Percentiles rank a stretch among this genome's conserved stretches.
These are phyloP conservation scores for Tachuris rubrigastra DNA, from an alignment of 2,113 vertebrate species.

Conservation along the genomic window DNA sequence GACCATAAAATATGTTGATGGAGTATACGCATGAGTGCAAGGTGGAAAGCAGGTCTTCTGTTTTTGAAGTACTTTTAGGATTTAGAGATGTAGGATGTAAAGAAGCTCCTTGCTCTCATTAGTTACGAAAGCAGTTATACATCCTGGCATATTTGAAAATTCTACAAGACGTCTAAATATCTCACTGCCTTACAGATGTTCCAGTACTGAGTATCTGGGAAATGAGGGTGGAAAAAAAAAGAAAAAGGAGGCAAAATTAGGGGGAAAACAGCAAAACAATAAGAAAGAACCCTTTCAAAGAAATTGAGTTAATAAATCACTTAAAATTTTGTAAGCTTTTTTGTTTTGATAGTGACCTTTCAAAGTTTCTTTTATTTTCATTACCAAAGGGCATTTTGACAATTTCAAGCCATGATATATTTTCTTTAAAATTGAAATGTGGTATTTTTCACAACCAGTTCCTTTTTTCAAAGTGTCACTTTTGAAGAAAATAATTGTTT, in stretches of 20 bases:
- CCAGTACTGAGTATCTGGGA: not conserved
- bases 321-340: not conserved
- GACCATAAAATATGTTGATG: constrained; percentile 36
- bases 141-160: not conserved
- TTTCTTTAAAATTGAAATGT: not conserved
- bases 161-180: not conserved
- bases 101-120: not conserved
- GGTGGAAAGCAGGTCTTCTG: not conserved
- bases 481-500: not conserved
- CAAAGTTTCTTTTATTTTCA: constrained; percentile 16
- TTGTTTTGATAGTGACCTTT: constrained; percentile 37
- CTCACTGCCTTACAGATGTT: not conserved
- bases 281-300: not conserved
- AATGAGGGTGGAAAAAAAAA: not conserved
- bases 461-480: not conserved
- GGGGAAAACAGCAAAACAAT: fast-evolving
- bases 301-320: not conserved
- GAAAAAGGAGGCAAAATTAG: fast-evolving
- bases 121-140: not conserved
- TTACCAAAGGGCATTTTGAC: constrained; percentile 10
- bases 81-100: not conserved
- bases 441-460: not conserved
- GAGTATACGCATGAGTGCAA: not conserved
- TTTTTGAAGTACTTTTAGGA: not conserved
- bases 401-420: not conserved